These are phyloP conservation scores for Eupeodes corollae DNA, from an alignment of 1,140 invertebrate species.

Conservation along the genomic window DNA sequence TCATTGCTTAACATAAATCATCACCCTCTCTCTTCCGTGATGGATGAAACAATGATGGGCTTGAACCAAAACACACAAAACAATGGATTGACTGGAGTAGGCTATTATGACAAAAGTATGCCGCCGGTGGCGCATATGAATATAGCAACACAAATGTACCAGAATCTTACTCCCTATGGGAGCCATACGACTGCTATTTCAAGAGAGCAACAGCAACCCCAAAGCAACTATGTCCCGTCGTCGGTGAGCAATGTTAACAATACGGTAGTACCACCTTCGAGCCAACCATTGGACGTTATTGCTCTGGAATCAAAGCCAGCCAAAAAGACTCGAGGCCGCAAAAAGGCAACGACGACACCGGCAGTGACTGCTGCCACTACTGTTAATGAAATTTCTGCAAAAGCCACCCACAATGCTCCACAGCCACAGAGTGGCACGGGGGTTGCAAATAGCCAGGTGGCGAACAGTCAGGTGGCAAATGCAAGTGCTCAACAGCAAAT, in stretches of 20 bases:
- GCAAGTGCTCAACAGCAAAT: background rate
- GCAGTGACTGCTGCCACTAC: slow-evolving; percentile 15
- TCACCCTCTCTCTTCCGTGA: slow-evolving; percentile 20
- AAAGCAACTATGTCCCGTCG: slow-evolving; percentile 22
- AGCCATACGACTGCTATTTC: slow-evolving; percentile 16
- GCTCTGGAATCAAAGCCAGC: slow-evolving; percentile 24
- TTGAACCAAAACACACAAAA: slow-evolving; percentile 3
- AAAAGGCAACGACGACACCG: slow-evolving; percentile 26
- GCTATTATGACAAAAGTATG: slow-evolving; percentile 33
- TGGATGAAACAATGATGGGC: slow-evolving; percentile 12
- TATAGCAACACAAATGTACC: slow-evolving; percentile 8
- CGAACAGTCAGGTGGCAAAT: too few relatives aligned
- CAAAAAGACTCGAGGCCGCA: slow-evolving; percentile 30
- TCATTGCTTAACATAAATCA: slow-evolving; percentile 9
- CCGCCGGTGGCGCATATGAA: slow-evolving; percentile 34
- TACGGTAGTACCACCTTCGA: slow-evolving; percentile 10
- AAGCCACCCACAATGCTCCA: slow-evolving; percentile 11
- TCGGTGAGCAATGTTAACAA: slow-evolving; percentile 8
- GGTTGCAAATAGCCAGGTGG: background rate
- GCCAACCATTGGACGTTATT: slow-evolving; percentile 11
- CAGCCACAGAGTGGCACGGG: slow-evolving; percentile 23
- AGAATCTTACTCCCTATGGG: slow-evolving; percentile 5
- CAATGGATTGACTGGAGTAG: slow-evolving; percentile 9
- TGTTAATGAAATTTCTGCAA: slow-evolving; percentile 14
- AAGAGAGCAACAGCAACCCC: slow-evolving; percentile 27